phyloP scores from a whole-genome alignment of 2,888 invertebrate genomes.

The Eupsilia transversa region DNA sequence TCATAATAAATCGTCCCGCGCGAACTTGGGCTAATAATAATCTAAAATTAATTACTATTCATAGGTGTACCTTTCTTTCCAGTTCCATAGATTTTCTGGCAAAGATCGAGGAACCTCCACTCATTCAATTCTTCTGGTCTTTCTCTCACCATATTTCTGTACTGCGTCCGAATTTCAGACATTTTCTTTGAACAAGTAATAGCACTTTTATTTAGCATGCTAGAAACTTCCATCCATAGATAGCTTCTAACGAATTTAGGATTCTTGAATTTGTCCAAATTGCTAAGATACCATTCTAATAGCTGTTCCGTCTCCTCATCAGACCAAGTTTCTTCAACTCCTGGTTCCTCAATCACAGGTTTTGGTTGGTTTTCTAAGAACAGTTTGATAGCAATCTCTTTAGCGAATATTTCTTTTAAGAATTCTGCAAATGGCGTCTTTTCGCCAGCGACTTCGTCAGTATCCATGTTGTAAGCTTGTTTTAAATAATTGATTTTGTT shows the following conservation, averaged over 20 bases:
- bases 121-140: slow-evolving; percentile 73
- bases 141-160: slow-evolving; percentile 83
- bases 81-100: slow-evolving; percentile 87
- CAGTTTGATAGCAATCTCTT: slow-evolving; percentile 75
- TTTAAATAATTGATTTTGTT: slow-evolving; percentile 85
- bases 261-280: slow-evolving; percentile 87
- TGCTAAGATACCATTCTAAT: slow-evolving; percentile 83
- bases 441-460: slow-evolving; percentile 67
- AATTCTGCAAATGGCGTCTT: slow-evolving; percentile 69
- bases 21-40: background rate
- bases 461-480: slow-evolving; percentile 75
- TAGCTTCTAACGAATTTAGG: slow-evolving; percentile 84
- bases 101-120: slow-evolving; percentile 84
- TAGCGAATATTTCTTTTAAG: slow-evolving; percentile 77
- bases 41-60: slow-evolving; percentile 25
- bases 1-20: too few relatives aligned
- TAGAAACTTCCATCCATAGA: slow-evolving; percentile 84
- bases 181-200: slow-evolving; percentile 86
- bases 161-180: slow-evolving; percentile 83
- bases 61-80: slow-evolving; percentile 76
- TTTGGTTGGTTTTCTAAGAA: slow-evolving; percentile 71
- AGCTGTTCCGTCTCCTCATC: slow-evolving; percentile 81
- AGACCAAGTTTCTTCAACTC: slow-evolving; percentile 75
- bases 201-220: slow-evolving; percentile 81
- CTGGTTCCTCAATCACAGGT: slow-evolving; percentile 64